Percentiles rank a stretch among this genome's conserved stretches.
phyloP scores from a whole-genome alignment of 1,140 invertebrate genomes.

The Heliothis subflexa region DNA sequence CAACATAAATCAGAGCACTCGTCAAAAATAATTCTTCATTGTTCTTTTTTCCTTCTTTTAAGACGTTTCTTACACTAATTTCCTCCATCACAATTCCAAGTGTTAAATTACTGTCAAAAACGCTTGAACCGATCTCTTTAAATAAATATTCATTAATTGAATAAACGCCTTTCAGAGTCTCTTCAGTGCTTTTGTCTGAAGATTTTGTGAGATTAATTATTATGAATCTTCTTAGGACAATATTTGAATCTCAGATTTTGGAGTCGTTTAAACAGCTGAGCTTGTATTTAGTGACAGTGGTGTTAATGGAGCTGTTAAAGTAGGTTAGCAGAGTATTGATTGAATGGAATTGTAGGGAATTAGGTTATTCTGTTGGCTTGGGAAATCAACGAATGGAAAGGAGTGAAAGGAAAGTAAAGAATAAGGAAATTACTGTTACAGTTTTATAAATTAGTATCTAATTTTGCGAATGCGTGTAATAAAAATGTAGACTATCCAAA shows the following conservation, averaged over 20 bases:
- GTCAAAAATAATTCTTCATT: conserved; percentile 12
- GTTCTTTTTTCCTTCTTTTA: background rate
- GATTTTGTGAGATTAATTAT: conserved; percentile 28
- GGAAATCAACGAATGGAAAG: too few relatives aligned
- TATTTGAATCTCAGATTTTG: conserved; percentile 35
- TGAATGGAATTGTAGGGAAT: conserved; percentile 5
- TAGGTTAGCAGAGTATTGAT: conserved; percentile 22
- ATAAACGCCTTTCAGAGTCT: background rate
- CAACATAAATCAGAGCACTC: background rate
- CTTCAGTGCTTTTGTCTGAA: background rate
- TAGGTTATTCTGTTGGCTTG: conserved; percentile 4
- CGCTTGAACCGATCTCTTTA: conserved; percentile 1
- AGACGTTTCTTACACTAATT: conserved; percentile 1
- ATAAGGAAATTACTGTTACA: too few relatives aligned
- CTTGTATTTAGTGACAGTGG: conserved; percentile 4
- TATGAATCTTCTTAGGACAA: conserved; percentile 10
- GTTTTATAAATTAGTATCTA: too few relatives aligned
- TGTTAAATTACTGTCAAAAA: conserved; percentile 26
- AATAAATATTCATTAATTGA: conserved; percentile 41
- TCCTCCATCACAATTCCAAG: conserved; percentile 6
- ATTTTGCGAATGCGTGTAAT: too few relatives aligned
- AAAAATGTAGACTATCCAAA: too few relatives aligned
- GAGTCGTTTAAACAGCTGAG: conserved; percentile 7
- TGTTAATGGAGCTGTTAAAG: background rate
- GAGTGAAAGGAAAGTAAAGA: too few relatives aligned